phyloP scores from a whole-genome alignment of 2,888 invertebrate genomes.

The Polyommatus iphigenia region DNA sequence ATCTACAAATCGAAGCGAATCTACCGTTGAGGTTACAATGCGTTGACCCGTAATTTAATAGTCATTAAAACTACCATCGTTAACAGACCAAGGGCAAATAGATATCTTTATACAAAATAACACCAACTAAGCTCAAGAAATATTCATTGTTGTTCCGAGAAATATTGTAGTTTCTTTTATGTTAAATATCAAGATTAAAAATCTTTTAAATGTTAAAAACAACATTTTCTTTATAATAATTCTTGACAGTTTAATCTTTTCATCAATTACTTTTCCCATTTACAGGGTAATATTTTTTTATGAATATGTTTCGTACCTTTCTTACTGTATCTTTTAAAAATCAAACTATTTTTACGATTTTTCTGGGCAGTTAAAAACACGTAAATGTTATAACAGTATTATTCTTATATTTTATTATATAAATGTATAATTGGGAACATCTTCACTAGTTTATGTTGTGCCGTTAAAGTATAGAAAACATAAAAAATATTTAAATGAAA shows the following conservation, averaged over 20 bases:
- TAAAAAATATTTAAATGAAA: neutral
- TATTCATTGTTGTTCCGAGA: neutral
- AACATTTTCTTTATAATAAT: neutral
- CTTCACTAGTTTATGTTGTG: too few relatives aligned
- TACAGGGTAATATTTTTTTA: constrained; percentile 5
- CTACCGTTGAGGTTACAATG: constrained; percentile 36
- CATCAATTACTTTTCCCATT: neutral
- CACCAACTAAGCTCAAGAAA: neutral
- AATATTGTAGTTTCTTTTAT: neutral
- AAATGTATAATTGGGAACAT: too few relatives aligned
- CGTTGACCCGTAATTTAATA: constrained; percentile 12
- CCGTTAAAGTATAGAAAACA: neutral
- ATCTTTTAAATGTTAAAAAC: neutral
- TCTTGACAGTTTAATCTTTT: neutral
- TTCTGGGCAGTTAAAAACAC: neutral
- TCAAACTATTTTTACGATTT: neutral
- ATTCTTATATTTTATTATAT: too few relatives aligned
- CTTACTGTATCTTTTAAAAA: neutral
- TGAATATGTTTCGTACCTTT: neutral
- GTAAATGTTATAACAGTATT: too few relatives aligned
- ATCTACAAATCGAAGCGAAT: neutral
- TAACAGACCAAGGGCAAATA: neutral
- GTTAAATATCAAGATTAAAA: constrained; percentile 3
- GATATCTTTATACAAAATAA: neutral
- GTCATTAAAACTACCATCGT: neutral